Base-by-base conservation (phyloP, 2,797 vertebrate species). In the Manis javanica region DNA sequence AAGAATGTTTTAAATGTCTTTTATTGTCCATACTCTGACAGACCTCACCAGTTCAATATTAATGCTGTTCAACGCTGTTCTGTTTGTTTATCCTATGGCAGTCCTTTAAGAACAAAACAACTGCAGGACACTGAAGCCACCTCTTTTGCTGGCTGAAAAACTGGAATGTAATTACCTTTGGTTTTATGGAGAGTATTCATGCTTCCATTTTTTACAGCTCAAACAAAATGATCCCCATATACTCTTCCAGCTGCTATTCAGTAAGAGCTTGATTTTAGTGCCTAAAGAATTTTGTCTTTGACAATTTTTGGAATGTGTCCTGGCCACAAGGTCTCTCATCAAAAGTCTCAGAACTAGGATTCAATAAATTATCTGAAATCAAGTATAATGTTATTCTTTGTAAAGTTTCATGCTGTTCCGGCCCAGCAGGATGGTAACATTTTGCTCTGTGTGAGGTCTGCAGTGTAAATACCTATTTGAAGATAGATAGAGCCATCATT, bases 371-470 rank as follows among this genome's bases (percentile, higher is more conserved):
- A 99, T 99, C 99, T 99, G 98, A 99, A 99, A 99, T 99, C 99
- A 99, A 99, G 99, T 99, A 99, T 98, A 99, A 98, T 98, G 98
- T 98, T 98, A 98, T 98, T 97, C 96, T 98, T 97, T 97, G 96
- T 99, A 99, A 98, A 99, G 98, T 98, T 99, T 97, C 96, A 98
- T 93, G 98, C 98, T 98, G 98, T 98, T 98, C 98, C 92, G 94
- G 98, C 98, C 98, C 98, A 98, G 98, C 98, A 98, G 98, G 98
- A 99, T 98, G 98, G 98, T 99, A 99, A 99, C 99, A 98, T 99
- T 99, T 99, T 98, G 98, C 99, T 99, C 99, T 98, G 99, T 99
- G 99, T 99, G 99, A 99, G 99, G 99, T 99, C 99, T 99, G 98
- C 99, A 98, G 98, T 99, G 98, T 99, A 99, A 99, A 99, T 99